phyloP scores from a whole-genome alignment of 2,888 invertebrate genomes.

The Tipula helvola region DNA sequence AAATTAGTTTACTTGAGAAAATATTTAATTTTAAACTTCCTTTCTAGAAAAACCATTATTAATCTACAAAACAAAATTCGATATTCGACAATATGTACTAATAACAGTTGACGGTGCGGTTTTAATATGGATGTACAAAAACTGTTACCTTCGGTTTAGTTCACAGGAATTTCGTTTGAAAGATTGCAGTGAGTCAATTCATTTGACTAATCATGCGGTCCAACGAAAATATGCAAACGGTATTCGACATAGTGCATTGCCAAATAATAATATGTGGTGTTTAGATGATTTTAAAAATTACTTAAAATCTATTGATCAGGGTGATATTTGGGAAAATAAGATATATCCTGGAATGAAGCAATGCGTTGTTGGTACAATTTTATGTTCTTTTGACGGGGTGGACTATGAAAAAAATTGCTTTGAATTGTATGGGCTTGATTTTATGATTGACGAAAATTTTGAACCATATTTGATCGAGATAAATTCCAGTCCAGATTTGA shows the following conservation, averaged over 20 bases:
- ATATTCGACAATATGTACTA: conserved; percentile 81
- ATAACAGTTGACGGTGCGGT: conserved; percentile 60
- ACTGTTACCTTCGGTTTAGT: conserved; percentile 77
- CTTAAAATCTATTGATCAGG: conserved; percentile 34
- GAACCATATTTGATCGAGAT: conserved; percentile 87
- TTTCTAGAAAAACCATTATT: conserved; percentile 64
- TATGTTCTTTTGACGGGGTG: conserved; percentile 64
- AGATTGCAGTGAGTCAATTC: conserved; percentile 72
- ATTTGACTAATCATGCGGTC: conserved; percentile 78
- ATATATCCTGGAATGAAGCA: conserved; percentile 80
- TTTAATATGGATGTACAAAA: conserved; percentile 75
- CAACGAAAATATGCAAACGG: conserved; percentile 54
- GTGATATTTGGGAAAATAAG: conserved; percentile 52
- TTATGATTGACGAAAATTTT: conserved; percentile 73
- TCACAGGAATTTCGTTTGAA: conserved; percentile 66
- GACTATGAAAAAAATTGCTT: conserved; percentile 61
- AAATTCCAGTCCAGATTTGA: conserved; percentile 77
- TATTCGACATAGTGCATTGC: conserved; percentile 47
- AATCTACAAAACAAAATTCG: conserved; percentile 78
- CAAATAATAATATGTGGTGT: conserved; percentile 76
- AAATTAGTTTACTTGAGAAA: not conserved
- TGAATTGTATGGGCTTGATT: conserved; percentile 87
- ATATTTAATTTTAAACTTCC: not conserved
- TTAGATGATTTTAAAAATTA: conserved; percentile 56
- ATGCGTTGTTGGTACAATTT: conserved; percentile 63